Percentiles rank a stretch among this genome's conserved stretches.
Conservation (phyloP, 2,113 vertebrate genomes). For the Thalassarche chlororhynchos region DNA sequence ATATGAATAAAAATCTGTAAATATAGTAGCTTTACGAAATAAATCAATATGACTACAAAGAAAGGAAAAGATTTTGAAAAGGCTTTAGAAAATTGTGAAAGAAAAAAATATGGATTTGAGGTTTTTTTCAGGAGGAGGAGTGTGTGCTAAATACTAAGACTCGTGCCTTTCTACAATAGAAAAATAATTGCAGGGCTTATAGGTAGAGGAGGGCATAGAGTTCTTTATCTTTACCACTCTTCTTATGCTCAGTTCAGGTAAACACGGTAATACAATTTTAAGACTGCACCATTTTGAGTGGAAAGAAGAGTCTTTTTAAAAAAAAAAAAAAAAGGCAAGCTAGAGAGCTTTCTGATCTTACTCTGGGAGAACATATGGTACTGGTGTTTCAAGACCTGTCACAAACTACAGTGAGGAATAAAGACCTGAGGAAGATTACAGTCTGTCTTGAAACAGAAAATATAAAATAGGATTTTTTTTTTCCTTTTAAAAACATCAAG, state of each 20-base stretch:
- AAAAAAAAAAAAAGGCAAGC: not conserved
- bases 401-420: not conserved
- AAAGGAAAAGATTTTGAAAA: not conserved
- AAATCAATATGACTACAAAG: not conserved
- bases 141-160: not conserved
- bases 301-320: not conserved
- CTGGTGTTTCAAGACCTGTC: not conserved
- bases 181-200: not conserved
- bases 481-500: not conserved
- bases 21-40: not conserved
- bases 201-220: not conserved
- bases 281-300: not conserved
- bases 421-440: not conserved
- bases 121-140: not conserved
- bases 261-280: not conserved
- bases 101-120: not conserved
- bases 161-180: not conserved
- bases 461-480: not conserved
- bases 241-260: not conserved
- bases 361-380: not conserved
- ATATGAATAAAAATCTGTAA: not conserved
- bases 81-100: not conserved
- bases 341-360: not conserved
- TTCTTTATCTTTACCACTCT: not conserved
- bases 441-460: not conserved